Base-by-base conservation (phyloP, 53 echinoderm and acorn worm species). In the Temnopleurus reevesii region DNA sequence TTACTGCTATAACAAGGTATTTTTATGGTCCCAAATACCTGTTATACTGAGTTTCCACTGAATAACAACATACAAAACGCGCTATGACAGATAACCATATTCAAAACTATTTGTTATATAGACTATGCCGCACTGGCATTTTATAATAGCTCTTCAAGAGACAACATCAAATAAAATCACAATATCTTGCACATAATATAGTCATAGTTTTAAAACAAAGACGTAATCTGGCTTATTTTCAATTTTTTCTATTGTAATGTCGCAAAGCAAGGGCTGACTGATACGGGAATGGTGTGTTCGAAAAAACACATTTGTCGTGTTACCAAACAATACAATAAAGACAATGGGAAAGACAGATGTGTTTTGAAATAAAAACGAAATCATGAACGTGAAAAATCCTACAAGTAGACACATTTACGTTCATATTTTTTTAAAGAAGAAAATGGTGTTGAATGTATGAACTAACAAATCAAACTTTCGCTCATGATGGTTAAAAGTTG, bases 131-230 rank as follows among this genome's bases (percentile, higher is more conserved):
- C 83, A 8, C 12, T 55, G 83, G 56, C 55, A 83, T 57, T 55
- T 55, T 83, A 55, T 83, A 83, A 83, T 83, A 83, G 23, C 83
- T 83, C 54, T 83, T 83, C 83, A 55, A 55, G 36, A 83, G 83
- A 83, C 83, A 79, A 83, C 83, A 83, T 55, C 36, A 28, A 83
- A 54, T 71, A 71, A 71, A 71, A 71, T 71, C 71, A 71, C 71
- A 21, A 71, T 71, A 83, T 83, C 36, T 83, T 83, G 83, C 83
- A 83, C 83, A 55, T 83, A 35, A 83, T 35, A 83, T 55, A 17
- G 46, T 81, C 41, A 71, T 71, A 71, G 71, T 38, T 71, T 71
- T 71, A 4, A 7, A 71, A 41, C 38, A 6, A 41, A 71, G 41
- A n/a, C n/a, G n/a, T 38, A n/a, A 71, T 71, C 71, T 71, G 71